These are phyloP conservation scores for Dichetophora obliterata DNA, from an alignment of 2,888 invertebrate genomes.

Conservation along the genomic window DNA sequence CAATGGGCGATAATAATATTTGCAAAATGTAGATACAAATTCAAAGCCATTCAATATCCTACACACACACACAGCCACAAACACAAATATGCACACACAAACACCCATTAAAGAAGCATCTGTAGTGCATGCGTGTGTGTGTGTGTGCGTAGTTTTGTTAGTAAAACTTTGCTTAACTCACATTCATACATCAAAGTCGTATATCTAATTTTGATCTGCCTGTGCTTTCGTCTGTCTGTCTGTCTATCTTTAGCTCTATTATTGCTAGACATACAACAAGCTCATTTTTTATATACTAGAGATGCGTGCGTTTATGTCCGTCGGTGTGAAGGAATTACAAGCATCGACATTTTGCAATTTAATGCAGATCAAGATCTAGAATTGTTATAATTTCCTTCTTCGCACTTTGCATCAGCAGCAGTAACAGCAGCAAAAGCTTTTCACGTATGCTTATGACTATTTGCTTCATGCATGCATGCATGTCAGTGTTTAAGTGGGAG, in stretches of 20 bases:
- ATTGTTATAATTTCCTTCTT: neutral
- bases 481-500: neutral
- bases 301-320: neutral
- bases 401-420: neutral
- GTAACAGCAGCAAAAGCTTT: constrained; percentile 3
- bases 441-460: constrained; percentile 30
- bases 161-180: constrained; percentile 1
- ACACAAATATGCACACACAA: no score
- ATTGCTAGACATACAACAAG: neutral
- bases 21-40: constrained; percentile 45
- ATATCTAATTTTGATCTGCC: constrained; percentile 25
- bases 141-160: neutral
- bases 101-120: neutral
- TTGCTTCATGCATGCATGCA: constrained; percentile 9
- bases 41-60: constrained; percentile 30
- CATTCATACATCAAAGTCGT: constrained; percentile 32
- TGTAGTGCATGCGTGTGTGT: no score
- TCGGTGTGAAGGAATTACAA: constrained; percentile 29
- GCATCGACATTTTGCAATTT: constrained; percentile 38
- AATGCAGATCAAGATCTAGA: constrained; percentile 1
- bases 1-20: constrained; percentile 49
- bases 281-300: no score
- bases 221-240: neutral
- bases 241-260: constrained; percentile 8
- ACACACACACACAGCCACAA: no score